Percentiles rank a stretch among this genome's conserved stretches.
Evolutionary conservation across 2,113 vertebrate species (phyloP).

Genomic region (Hypocryptadius cinnamomeus): DNA sequence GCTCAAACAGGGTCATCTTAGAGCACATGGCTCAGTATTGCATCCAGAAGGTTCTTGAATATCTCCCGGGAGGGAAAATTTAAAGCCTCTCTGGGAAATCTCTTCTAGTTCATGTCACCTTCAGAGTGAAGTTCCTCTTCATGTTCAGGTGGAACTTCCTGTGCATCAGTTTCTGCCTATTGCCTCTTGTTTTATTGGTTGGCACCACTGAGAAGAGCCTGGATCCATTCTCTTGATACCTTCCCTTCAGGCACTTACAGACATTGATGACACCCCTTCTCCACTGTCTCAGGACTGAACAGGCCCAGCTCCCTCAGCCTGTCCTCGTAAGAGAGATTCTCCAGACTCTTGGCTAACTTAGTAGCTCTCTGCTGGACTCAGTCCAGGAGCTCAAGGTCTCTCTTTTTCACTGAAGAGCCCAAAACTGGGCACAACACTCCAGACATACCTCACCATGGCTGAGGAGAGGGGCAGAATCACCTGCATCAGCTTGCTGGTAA

Average conservation of each 20-base stretch:
- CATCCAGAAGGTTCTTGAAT: background rate
- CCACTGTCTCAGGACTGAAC: background rate
- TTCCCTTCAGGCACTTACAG: fast-evolving
- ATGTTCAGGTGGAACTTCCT: background rate
- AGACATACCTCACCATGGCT: background rate
- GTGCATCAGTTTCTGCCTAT: background rate
- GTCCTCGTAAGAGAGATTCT: background rate
- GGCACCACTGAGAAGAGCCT: background rate
- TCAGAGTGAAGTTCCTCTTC: background rate
- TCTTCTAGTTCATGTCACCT: background rate
- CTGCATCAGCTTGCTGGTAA: background rate
- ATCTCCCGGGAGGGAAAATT: background rate
- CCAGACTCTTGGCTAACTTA: background rate
- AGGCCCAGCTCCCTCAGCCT: background rate
- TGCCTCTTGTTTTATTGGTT: background rate
- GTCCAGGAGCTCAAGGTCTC: background rate
- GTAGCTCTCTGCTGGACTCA: background rate
- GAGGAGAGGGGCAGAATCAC: background rate
- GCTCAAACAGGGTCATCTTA: background rate
- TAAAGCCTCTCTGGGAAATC: background rate
- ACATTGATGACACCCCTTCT: background rate
- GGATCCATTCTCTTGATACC: background rate
- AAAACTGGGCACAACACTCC: background rate
- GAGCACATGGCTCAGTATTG: background rate
- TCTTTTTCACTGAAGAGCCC: background rate